These are phyloP conservation scores for Callocephalon fimbriatum DNA, from an alignment of 2,113 vertebrate genomes.

Conservation along the genomic window DNA sequence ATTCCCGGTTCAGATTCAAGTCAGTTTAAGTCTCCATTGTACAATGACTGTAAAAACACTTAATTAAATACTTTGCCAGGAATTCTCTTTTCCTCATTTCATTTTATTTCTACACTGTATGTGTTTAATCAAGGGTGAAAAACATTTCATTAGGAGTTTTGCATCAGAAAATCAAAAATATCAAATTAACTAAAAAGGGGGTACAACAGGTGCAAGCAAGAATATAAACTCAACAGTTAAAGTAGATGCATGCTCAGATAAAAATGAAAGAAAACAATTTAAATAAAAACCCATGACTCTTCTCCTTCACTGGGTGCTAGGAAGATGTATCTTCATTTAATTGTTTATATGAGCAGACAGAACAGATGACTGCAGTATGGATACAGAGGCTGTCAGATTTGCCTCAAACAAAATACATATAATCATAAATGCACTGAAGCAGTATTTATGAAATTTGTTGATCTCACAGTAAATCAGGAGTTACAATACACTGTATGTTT, in stretches of 20 bases:
- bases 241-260: not conserved
- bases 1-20: not conserved
- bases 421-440: slow-evolving; percentile 30
- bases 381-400: not conserved
- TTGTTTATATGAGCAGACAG: not conserved
- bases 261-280: not conserved
- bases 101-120: slow-evolving; percentile 13
- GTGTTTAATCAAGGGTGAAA: slow-evolving; percentile 29
- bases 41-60: not conserved
- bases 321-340: not conserved
- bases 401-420: not conserved
- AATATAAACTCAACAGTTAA: not conserved
- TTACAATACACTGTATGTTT: slow-evolving; percentile 10
- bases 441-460: not conserved
- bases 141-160: not conserved
- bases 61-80: slow-evolving; percentile 14
- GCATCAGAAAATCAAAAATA: not conserved
- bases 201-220: not conserved
- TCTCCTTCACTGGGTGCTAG: not conserved
- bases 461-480: slow-evolving; percentile 34
- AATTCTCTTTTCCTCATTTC: not conserved
- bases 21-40: not conserved
- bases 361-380: not conserved
- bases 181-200: not conserved
- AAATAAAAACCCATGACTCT: not conserved